phyloP scores from a whole-genome alignment of 2,113 vertebrate genomes.

The Ceuthmochares aereus region DNA sequence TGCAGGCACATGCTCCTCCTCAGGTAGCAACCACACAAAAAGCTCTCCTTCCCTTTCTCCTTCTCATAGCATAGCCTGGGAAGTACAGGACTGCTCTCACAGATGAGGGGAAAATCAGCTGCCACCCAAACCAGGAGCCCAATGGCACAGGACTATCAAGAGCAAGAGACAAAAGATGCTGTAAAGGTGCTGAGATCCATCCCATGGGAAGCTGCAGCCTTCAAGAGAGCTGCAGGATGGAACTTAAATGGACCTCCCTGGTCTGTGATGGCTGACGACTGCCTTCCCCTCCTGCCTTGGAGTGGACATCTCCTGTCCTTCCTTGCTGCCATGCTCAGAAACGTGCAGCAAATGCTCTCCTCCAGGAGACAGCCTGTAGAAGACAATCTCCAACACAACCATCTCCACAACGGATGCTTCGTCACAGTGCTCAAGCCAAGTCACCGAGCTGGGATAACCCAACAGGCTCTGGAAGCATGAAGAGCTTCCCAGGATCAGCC shows the following conservation, averaged over 20 bases:
- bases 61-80: neutral
- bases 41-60: neutral
- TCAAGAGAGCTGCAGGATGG: neutral
- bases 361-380: neutral
- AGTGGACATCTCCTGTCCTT: neutral
- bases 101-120: neutral
- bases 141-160: neutral
- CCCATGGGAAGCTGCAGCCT: neutral
- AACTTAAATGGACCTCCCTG: neutral
- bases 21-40: neutral
- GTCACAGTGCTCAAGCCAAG: neutral
- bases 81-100: neutral
- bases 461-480: neutral
- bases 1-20: neutral
- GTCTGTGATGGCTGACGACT: neutral
- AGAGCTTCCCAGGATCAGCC: neutral
- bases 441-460: neutral
- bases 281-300: neutral
- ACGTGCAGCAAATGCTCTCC: accelerated
- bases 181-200: neutral
- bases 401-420: neutral
- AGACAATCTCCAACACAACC: neutral
- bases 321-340: neutral
- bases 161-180: neutral
- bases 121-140: neutral